These are phyloP conservation scores for Magallana gigas DNA, from an alignment of 1,140 invertebrate genomes.

Conservation along the genomic window DNA sequence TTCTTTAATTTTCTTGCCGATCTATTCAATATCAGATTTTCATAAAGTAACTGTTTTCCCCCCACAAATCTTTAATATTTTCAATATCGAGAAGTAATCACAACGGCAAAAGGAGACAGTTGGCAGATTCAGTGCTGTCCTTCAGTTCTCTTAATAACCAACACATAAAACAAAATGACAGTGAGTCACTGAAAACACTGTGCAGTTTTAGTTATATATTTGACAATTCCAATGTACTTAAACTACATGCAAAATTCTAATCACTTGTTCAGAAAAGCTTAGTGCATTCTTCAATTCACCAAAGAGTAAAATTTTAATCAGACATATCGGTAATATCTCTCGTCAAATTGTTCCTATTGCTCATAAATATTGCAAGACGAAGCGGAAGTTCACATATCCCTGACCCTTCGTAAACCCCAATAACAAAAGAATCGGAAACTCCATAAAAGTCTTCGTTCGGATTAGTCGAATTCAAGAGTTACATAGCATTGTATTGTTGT, in stretches of 20 bases:
- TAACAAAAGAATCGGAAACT: neutral
- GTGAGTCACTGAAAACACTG: no score
- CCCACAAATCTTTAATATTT: neutral
- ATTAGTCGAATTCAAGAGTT: neutral
- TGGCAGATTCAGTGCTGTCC: neutral
- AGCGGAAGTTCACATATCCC: neutral
- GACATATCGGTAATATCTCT: no score
- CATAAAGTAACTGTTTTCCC: neutral
- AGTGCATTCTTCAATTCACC: no score
- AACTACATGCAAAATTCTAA: no score
- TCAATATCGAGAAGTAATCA: constrained; percentile 4
- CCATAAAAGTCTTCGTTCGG: neutral
- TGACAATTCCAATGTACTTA: no score
- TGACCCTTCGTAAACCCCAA: neutral
- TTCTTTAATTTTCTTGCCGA: neutral
- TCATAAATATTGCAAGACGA: neutral
- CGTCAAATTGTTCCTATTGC: no score
- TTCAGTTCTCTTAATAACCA: constrained; percentile 9
- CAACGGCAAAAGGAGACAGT: neutral
- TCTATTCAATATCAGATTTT: neutral
- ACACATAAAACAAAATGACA: neutral
- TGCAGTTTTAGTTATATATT: no score
- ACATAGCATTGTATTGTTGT: neutral
- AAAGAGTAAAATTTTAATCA: no score
- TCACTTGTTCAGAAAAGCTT: no score